Percentiles rank a stretch among this genome's conserved stretches.
phyloP scores from a whole-genome alignment of 2,888 invertebrate species.

The Caenorhabditis uteleia region DNA sequence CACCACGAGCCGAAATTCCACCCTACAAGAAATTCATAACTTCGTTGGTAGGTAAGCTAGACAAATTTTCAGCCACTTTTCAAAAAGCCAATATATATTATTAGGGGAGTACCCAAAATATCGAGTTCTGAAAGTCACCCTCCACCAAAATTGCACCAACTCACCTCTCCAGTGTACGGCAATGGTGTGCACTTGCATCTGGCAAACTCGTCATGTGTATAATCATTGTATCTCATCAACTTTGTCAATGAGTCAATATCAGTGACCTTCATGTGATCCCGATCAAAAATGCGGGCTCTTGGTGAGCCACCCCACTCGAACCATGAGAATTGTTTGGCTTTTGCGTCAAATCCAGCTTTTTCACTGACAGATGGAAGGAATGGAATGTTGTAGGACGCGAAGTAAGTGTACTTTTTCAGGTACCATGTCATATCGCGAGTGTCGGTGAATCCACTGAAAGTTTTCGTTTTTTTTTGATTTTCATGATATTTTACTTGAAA shows the following conservation, averaged over 20 bases:
- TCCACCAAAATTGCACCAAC: no score
- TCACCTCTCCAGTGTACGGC: constrained; percentile 78
- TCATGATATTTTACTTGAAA: not conserved
- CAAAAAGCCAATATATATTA: not conserved
- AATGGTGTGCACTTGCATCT: constrained; percentile 74
- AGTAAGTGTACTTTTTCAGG: constrained; percentile 75
- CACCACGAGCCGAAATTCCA: constrained; percentile 78
- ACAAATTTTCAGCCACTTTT: not conserved
- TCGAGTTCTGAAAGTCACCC: no score
- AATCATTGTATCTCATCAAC: constrained; percentile 78
- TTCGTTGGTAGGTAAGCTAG: not conserved
- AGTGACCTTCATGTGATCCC: constrained; percentile 75
- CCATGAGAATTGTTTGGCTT: constrained; percentile 71
- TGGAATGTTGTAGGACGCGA: constrained; percentile 80
- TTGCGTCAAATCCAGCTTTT: constrained; percentile 75
- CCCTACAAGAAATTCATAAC: no score
- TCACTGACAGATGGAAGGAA: constrained; percentile 77
- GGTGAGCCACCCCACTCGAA: constrained; percentile 76
- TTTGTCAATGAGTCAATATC: constrained; percentile 76
- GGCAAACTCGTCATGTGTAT: constrained; percentile 77
- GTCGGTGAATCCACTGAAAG: constrained; percentile 53
- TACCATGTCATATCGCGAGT: constrained; percentile 67
- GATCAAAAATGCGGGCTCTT: constrained; percentile 63
- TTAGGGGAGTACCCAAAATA: no score
- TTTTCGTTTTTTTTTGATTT: not conserved